Evolutionary conservation across 37 sponge, comb jelly and placozoan species (phyloP), one percentile per base, ranked within the genome.

Genomic region (Bolinopsis microptera): DNA sequence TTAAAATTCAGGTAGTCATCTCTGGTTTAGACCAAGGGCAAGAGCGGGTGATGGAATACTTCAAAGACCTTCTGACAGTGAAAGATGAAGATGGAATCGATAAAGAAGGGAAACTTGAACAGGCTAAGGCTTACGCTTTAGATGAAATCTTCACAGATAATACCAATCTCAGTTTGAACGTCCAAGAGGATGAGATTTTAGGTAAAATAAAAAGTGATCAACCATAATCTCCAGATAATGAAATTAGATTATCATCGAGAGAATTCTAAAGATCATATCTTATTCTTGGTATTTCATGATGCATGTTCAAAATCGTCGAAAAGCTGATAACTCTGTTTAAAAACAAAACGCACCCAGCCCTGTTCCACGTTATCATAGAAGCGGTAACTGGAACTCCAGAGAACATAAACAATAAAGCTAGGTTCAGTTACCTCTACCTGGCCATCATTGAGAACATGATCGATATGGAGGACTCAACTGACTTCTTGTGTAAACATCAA

Each of bases 141-240:
- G 90, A 86, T 86, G 90, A 86, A 41, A 86, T 86, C 3, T 86
- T 86, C 61, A 86, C 90, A 39, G 90, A 86, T 27, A 86, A 86
- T 25, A 86, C 90, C 26, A 86, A 86, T 40, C 90, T 86, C 36
- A 86, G 90, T 34, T 41, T 86, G 90, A 86, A 86, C 39, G 90
- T 86, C 2, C 41, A 86, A 41, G 90, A 86, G 39, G 90, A 86
- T 23, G 90, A 86, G 24, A 86, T 86, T 38, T 34, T 86, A 39
- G 90, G 90, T 86, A 86, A n/a, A n/a, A n/a, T n/a, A n/a, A n/a
- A n/a, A n/a, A 41, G 40, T 86, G 61, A 48, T 48, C 61, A 48
- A 48, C 13, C 13, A 48, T 48, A 48, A 13, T 5, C 61, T 18
- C n/a, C n/a, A n/a, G n/a, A n/a, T n/a, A n/a, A n/a, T n/a, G n/a